A percentile compares a stretch with the other conserved stretches of the same genome.
These are phyloP conservation scores for Drosophila ficusphila DNA, from an alignment of 1,140 invertebrate genomes.

Conservation along the genomic window DNA sequence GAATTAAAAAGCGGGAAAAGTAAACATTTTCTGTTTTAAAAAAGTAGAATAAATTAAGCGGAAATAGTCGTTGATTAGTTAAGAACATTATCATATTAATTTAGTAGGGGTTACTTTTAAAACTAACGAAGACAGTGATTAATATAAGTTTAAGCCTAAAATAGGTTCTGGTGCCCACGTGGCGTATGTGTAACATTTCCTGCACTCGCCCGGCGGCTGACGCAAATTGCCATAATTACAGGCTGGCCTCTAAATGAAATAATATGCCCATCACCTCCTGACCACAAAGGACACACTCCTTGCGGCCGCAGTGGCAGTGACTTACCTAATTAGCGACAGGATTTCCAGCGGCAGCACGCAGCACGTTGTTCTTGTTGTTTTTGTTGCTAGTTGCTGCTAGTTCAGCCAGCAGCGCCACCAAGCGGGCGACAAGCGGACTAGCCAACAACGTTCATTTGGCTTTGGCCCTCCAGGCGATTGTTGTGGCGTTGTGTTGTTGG, in stretches of 20 bases:
- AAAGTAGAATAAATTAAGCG: too few relatives aligned
- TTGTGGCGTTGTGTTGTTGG: constrained; percentile 18
- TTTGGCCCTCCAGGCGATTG: constrained; percentile 46
- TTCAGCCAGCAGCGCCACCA: constrained; percentile 29
- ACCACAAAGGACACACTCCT: constrained; percentile 22
- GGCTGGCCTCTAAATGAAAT: constrained; percentile 52
- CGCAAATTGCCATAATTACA: constrained; percentile 68
- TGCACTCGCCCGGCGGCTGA: constrained; percentile 39
- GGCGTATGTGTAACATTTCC: constrained; percentile 52
- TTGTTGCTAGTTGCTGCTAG: constrained; percentile 4
- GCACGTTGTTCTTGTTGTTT: constrained; percentile 16
- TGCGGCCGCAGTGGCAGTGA: constrained; percentile 22
- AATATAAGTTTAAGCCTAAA: not conserved
- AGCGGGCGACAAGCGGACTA: constrained; percentile 38
- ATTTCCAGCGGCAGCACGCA: constrained; percentile 61
- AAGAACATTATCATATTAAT: too few relatives aligned
- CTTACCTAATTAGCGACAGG: constrained; percentile 76
- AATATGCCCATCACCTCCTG: constrained; percentile 45
- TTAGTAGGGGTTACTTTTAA: too few relatives aligned
- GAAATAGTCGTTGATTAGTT: too few relatives aligned
- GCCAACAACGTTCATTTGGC: constrained; percentile 42
- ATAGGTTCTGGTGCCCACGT: constrained; percentile 12
- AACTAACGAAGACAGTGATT: not conserved
- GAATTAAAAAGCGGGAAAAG: too few relatives aligned
- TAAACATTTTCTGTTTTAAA: too few relatives aligned